Base-by-base conservation (phyloP, 2,797 vertebrate species). In the Lophotriccus pileatus region DNA sequence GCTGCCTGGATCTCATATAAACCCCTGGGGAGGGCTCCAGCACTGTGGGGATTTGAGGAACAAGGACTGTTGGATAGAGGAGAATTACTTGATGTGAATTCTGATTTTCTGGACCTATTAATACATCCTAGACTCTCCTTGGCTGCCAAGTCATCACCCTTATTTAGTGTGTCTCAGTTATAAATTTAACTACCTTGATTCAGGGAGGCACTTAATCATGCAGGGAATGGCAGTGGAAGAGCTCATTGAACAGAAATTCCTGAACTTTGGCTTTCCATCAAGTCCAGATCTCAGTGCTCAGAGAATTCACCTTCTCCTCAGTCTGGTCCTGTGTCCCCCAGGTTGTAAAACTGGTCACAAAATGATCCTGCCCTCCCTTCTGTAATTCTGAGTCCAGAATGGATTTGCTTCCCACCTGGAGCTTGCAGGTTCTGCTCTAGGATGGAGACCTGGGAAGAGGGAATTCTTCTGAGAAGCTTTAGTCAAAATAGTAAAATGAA, bases 281-380 rank as follows among this genome's bases (percentile, higher is more conserved):
- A 1, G 7, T 27, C 37, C 39, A 66, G 22, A 30, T 46, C 34
- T 41, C 1, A 0, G 20, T 13, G 44, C 27, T 60, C 7, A 6
- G 25, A 44, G n/a, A 6, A 2, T 24, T n/a, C 1, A 8, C 17
- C 24, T 47, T 24, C 24, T 2, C 9, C 47, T 2, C 0, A 14
- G 7, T 2, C 2, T 21, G 28, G 7, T 36, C 11, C 23, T 70
- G 36, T 8, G 11, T 58, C n/a, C 22, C 19, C 12, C 27, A 41
- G 5, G 14, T 2, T 21, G 58, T n/a, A 50, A 22, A 24, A 20
- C 7, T 39, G 22, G 44, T 27, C 28, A 63, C 22, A 44, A 79
- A 44, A 46, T 12, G 12, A 18, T 34, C 73, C 53, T 53, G 32
- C 30, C 17, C 18, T 75, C 20, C 6, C 4, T 44, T 67, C 34